These are phyloP conservation scores for Catharus ustulatus DNA, from an alignment of 2,797 vertebrate genomes.

Conservation along the genomic window DNA sequence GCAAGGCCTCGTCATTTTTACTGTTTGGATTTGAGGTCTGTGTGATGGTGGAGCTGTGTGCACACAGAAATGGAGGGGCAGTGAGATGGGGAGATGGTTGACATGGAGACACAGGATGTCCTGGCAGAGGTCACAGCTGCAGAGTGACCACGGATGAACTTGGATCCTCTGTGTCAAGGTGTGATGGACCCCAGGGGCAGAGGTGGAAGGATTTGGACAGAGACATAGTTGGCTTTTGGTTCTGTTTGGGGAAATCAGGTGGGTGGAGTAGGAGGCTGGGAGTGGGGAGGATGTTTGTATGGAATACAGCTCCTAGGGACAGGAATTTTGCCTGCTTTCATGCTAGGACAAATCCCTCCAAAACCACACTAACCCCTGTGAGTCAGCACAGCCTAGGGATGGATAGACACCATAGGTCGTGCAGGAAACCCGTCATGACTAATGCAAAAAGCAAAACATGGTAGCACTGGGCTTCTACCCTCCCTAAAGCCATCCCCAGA, in stretches of 20 bases:
- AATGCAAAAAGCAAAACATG: background rate
- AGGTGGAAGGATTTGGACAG: background rate
- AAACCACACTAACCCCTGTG: background rate
- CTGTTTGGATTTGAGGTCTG: background rate
- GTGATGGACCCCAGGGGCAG: background rate
- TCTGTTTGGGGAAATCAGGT: background rate
- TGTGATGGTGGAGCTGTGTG: background rate
- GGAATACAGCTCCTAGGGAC: background rate
- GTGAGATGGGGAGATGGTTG: background rate
- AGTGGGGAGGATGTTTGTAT: background rate
- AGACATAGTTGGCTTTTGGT: background rate
- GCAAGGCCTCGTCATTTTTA: background rate
- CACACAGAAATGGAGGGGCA: background rate
- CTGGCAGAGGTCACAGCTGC: background rate
- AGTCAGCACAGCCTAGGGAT: background rate
- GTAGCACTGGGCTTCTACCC: background rate
- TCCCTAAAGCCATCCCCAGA: background rate
- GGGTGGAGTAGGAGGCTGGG: background rate
- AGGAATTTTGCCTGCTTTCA: background rate
- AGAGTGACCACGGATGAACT: background rate
- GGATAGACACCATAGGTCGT: fast-evolving
- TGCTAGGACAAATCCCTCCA: background rate
- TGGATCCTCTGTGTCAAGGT: background rate
- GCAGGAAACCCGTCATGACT: background rate
- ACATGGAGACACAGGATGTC: background rate